phyloP scores from a whole-genome alignment of 1,140 invertebrate species.

The Cyclina sinensis region DNA sequence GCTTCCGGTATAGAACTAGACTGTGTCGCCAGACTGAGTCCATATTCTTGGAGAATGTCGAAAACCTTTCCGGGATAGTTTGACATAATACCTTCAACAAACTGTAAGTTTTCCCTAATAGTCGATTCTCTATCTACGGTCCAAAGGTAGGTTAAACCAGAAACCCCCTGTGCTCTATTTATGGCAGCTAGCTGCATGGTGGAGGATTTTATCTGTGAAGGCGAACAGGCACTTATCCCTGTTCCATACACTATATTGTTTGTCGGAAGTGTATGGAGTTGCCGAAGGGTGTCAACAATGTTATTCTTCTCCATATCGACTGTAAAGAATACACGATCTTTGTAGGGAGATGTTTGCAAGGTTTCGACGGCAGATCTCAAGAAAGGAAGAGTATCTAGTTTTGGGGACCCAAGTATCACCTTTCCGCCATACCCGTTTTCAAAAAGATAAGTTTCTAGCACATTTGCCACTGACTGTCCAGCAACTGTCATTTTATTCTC shows the following conservation, averaged over 20 bases:
- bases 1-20: not conserved
- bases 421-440: not conserved
- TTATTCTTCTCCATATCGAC: conserved; percentile 3
- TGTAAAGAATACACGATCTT: not conserved
- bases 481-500: not conserved
- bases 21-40: not conserved
- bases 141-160: conserved; percentile 9
- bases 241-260: conserved; percentile 1
- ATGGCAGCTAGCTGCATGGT: not conserved
- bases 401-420: conserved; percentile 5
- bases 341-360: not conserved
- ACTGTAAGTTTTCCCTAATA: not conserved
- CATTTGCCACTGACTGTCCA: not conserved
- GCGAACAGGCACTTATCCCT: not conserved
- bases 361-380: not conserved
- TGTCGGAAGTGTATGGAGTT: conserved; percentile 7
- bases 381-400: not conserved
- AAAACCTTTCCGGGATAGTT: not conserved
- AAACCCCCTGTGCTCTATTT: conserved; percentile 4
- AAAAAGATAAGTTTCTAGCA: not conserved
- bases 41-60: not conserved
- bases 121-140: not conserved
- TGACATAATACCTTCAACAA: not conserved
- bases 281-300: not conserved
- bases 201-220: not conserved